phyloP scores from a whole-genome alignment of 2,797 vertebrate species.

The Saxicola maurus region DNA sequence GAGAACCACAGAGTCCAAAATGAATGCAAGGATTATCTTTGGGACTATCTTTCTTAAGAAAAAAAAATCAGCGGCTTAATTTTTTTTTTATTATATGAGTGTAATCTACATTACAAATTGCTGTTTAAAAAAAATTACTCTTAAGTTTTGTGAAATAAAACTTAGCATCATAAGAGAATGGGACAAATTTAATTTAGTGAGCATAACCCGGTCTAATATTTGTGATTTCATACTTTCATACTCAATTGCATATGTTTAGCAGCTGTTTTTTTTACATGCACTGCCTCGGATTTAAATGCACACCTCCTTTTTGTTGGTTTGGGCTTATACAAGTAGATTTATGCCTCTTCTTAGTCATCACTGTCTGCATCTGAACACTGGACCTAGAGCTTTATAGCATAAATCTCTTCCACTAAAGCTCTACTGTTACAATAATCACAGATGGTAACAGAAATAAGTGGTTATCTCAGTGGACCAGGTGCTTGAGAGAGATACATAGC shows the following conservation, averaged over 20 bases:
- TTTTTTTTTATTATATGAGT: background rate
- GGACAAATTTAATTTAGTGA: background rate
- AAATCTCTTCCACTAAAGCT: conserved; percentile 19
- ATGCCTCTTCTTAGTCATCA: background rate
- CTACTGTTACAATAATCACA: background rate
- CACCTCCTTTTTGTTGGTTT: background rate
- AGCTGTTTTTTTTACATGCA: background rate
- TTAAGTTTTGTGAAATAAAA: background rate
- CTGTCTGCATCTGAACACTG: background rate
- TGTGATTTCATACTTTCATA: background rate
- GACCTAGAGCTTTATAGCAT: background rate
- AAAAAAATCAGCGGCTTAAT: background rate
- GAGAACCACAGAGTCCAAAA: background rate
- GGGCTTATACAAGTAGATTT: background rate
- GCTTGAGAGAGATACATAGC: background rate
- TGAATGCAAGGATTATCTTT: background rate
- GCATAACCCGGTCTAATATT: background rate
- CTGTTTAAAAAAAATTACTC: background rate
- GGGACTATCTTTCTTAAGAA: background rate
- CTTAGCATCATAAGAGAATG: background rate
- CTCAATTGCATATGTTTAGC: background rate
- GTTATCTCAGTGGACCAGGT: conserved; percentile 1
- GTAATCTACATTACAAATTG: background rate
- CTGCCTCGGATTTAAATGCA: background rate
- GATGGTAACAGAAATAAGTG: conserved; percentile 28